phyloP scores from a whole-genome alignment of 2,797 vertebrate species.

The Chrosomus eos region DNA sequence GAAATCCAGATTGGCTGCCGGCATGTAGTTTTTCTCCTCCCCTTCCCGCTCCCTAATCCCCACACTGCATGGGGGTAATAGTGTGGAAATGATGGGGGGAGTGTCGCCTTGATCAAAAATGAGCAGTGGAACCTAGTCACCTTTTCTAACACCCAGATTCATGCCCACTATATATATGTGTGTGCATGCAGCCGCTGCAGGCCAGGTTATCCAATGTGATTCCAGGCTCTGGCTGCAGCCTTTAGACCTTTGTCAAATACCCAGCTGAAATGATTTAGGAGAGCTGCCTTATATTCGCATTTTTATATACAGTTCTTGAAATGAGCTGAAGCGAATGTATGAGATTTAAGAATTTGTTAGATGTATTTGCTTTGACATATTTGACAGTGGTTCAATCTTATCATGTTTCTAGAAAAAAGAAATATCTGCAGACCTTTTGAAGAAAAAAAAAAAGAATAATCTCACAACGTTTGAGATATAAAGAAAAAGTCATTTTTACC shows the following conservation, averaged over 20 bases:
- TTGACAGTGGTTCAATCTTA: neutral
- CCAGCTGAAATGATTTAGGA: constrained; percentile 38
- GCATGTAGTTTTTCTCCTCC: constrained; percentile 69
- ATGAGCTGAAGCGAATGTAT: constrained; percentile 31
- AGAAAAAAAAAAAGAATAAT: neutral
- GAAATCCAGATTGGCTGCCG: constrained; percentile 82
- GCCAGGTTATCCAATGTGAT: constrained; percentile 58
- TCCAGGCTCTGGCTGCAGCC: constrained; percentile 28
- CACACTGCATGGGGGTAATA: constrained; percentile 80
- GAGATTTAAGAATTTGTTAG: constrained; percentile 27
- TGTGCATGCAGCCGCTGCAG: constrained; percentile 37
- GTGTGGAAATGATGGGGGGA: constrained; percentile 78
- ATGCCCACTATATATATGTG: constrained; percentile 15
- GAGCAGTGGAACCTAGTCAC: constrained; percentile 61
- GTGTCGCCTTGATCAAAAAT: constrained; percentile 71
- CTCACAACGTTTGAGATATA: neutral
- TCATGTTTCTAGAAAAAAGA: neutral
- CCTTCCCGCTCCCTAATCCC: constrained; percentile 73
- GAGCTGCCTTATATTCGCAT: constrained; percentile 6
- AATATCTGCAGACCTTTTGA: neutral
- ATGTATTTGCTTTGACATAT: constrained; percentile 9
- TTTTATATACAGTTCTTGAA: constrained; percentile 26
- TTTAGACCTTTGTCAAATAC: constrained; percentile 42
- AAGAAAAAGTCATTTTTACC: neutral
- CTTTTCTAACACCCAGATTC: constrained; percentile 62